Evolutionary conservation across 2,797 vertebrate genomes (phyloP).

Genomic region (Sebastolobus altivelis): DNA sequence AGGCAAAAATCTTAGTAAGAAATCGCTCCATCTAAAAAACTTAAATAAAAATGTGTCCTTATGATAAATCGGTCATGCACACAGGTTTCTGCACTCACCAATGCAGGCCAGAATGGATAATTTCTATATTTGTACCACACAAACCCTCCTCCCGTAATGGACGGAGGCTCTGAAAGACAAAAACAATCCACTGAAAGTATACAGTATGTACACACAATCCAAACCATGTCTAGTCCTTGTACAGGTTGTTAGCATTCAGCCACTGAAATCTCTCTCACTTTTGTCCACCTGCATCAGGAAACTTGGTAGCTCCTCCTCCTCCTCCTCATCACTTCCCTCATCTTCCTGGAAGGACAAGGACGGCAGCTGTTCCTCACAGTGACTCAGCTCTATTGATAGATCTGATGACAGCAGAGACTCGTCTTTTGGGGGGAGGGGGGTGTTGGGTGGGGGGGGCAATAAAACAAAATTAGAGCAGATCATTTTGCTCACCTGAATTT

Average conservation of each 20-base stretch:
- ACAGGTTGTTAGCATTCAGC: background rate
- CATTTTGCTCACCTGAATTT: background rate
- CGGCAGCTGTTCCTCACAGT: conserved; percentile 67
- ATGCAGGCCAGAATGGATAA: conserved; percentile 93
- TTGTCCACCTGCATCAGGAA: conserved; percentile 84
- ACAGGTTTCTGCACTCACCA: conserved; percentile 83
- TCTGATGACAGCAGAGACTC: conserved; percentile 79
- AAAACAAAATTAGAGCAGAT: conserved; percentile 31
- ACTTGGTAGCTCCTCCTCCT: conserved; percentile 91
- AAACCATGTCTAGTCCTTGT: background rate
- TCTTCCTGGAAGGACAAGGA: conserved; percentile 63
- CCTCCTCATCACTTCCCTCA: conserved; percentile 83
- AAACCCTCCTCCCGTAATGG: conserved; percentile 88
- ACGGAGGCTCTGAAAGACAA: conserved; percentile 81
- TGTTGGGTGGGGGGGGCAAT: background rate
- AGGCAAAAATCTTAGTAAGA: background rate
- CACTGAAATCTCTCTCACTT: conserved; percentile 49
- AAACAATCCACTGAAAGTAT: conserved; percentile 6
- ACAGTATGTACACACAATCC: background rate
- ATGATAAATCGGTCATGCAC: background rate
- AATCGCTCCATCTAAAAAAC: background rate
- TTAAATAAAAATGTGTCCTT: background rate
- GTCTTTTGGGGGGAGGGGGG: conserved; percentile 55
- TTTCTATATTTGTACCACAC: conserved; percentile 92
- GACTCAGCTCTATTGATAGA: conserved; percentile 79